Conservation (phyloP, 2,113 vertebrate species). For the Hydrochoerus hydrochaeris region DNA sequence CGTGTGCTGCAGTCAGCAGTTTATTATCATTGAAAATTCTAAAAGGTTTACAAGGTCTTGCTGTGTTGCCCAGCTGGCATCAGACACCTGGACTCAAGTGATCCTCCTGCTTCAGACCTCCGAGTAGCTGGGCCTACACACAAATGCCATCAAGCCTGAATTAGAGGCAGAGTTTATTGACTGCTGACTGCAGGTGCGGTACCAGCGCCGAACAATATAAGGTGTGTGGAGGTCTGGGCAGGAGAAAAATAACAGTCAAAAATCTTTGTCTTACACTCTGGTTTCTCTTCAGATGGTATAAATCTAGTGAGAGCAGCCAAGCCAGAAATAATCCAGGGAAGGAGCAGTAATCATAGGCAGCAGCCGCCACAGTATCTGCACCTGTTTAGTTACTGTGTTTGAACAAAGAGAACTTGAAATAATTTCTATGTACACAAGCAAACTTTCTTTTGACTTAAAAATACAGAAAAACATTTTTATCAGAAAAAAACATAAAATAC, state of each 20-base stretch:
- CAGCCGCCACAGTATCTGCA: not conserved
- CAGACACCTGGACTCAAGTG: not conserved
- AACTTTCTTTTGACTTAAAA: slow-evolving; percentile 38
- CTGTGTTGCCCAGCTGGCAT: not conserved
- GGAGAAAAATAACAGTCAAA: not conserved
- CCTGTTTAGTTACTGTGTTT: not conserved
- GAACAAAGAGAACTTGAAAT: slow-evolving; percentile 47
- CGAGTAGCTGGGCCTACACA: not conserved
- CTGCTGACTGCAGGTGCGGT: not conserved
- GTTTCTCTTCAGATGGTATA: not conserved
- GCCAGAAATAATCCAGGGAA: not conserved
- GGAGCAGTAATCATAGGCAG: not conserved
- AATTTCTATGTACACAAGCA: not conserved
- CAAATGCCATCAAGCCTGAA: not conserved
- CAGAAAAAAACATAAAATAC: slow-evolving; percentile 35
- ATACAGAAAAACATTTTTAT: not conserved
- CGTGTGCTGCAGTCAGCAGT: not conserved
- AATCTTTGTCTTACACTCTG: not conserved
- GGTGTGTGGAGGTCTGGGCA: not conserved
- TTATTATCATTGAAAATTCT: not conserved
- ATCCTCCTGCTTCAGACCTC: not conserved
- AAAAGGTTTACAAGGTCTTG: not conserved
- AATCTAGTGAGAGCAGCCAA: not conserved
- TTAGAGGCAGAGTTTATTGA: not conserved
- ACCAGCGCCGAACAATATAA: not conserved